Evolutionary conservation across 2,797 vertebrate genomes (phyloP).

Genomic region (Sebastes aleutianus): DNA sequence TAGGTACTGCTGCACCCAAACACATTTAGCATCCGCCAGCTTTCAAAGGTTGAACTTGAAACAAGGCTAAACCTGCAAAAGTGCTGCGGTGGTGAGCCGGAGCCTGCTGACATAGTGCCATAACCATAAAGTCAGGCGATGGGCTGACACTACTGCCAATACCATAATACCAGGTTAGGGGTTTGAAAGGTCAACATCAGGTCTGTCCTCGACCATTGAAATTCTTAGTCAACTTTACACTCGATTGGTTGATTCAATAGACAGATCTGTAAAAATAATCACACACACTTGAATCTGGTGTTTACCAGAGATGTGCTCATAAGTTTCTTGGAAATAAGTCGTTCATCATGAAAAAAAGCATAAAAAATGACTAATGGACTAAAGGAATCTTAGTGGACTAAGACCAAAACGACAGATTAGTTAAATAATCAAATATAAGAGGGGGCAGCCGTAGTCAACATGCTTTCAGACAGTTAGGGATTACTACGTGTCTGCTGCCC

Average conservation of each 20-base stretch:
- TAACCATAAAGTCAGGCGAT: neutral
- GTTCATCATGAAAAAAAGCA: no score
- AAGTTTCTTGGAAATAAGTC: no score
- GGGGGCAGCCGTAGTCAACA: no score
- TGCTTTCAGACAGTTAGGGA: neutral
- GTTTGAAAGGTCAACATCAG: neutral
- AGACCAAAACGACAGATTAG: no score
- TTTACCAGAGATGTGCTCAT: no score
- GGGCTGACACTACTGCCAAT: neutral
- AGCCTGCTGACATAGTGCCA: neutral
- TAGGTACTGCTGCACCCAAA: neutral
- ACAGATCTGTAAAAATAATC: no score
- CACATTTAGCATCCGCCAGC: neutral
- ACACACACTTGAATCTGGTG: no score
- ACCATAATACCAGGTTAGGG: neutral
- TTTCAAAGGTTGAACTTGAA: conserved; percentile 6
- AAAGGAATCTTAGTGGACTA: no score
- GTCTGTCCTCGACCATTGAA: no score
- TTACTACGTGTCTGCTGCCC: neutral
- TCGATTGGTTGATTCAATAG: neutral
- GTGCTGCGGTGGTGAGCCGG: neutral
- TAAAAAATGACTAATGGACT: no score
- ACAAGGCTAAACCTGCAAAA: conserved; percentile 14
- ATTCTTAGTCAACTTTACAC: no score
- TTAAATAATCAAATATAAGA: no score